A percentile compares a stretch with the other conserved stretches of the same genome.
These are phyloP conservation scores for Siphlonurus alternatus DNA, from an alignment of 2,888 invertebrate species.

Conservation along the genomic window DNA sequence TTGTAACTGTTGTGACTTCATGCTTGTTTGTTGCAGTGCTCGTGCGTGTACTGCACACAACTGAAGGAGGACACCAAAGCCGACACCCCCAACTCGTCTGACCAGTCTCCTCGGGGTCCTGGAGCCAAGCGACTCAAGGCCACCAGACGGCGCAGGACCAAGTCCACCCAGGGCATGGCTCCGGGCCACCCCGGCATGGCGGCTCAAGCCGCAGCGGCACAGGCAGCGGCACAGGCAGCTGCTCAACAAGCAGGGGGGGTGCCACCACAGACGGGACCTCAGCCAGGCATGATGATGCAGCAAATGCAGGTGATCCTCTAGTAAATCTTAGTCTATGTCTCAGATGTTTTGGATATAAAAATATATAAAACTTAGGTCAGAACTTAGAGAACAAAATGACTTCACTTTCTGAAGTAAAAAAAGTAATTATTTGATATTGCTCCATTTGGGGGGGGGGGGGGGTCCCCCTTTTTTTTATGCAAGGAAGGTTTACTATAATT, in stretches of 20 bases:
- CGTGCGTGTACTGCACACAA: constrained; percentile 26
- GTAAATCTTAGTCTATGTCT: too few species aligned
- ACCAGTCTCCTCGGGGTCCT: constrained; percentile 43
- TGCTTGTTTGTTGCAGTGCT: constrained; percentile 15
- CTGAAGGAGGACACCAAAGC: constrained; percentile 44
- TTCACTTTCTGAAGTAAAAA: too few species aligned
- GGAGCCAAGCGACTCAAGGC: constrained; percentile 11
- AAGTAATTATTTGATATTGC: too few species aligned
- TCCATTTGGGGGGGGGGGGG: too few species aligned
- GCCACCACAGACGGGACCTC: not conserved
- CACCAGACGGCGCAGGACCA: constrained; percentile 16
- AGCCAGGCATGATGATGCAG: constrained; percentile 1
- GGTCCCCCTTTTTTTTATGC: too few species aligned
- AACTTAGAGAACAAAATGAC: too few species aligned
- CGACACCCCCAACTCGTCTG: constrained; percentile 42
- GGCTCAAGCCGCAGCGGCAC: constrained; percentile 18
- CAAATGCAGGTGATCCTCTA: too few species aligned
- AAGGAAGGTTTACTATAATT: too few species aligned
- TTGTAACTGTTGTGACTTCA: too few species aligned
- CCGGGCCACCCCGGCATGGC: constrained; percentile 16
- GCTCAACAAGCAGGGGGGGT: constrained; percentile 10
- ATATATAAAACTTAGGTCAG: too few species aligned
- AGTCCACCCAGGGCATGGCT: constrained; percentile 18
- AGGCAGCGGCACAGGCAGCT: constrained; percentile 22
- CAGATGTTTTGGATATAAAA: not conserved